Conservation (phyloP, 2,888 invertebrate species). For the Elysia crispata region DNA sequence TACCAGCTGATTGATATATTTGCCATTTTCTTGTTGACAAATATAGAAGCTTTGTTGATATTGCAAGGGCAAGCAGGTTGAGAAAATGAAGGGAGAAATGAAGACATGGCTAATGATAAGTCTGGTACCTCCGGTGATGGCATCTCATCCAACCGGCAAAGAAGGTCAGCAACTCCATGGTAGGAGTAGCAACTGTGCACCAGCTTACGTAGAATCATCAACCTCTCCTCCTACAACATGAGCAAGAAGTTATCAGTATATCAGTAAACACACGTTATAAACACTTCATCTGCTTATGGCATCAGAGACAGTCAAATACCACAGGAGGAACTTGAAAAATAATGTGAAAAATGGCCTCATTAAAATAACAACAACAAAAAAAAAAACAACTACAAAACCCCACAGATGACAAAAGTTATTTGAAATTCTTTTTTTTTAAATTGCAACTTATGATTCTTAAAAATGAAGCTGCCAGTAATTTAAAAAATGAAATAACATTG, state of each 20-base stretch:
- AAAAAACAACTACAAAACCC: not conserved
- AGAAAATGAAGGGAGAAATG: too few species aligned
- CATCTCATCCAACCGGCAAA: constrained; percentile 36
- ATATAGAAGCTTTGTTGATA: too few species aligned
- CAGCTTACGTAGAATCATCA: constrained; percentile 42
- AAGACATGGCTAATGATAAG: too few species aligned
- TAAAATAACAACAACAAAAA: not conserved
- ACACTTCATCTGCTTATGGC: not conserved
- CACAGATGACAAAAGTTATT: too few species aligned
- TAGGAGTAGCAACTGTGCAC: constrained; percentile 47
- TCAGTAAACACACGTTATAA: not conserved
- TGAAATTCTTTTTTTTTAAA: too few species aligned
- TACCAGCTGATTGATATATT: too few species aligned
- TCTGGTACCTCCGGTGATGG: constrained; percentile 11
- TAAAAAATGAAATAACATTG: too few species aligned
- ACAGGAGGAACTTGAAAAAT: not conserved
- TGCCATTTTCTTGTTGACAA: too few species aligned
- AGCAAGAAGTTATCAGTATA: not conserved
- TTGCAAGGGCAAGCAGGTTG: too few species aligned
- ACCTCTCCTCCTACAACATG: not conserved
- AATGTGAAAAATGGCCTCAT: not conserved
- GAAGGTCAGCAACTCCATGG: constrained; percentile 47
- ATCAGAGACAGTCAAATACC: not conserved
- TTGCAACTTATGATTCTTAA: too few species aligned
- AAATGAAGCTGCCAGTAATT: too few species aligned